Conservation (phyloP, 2,888 invertebrate genomes). For the Meliscaeva auricollis region DNA sequence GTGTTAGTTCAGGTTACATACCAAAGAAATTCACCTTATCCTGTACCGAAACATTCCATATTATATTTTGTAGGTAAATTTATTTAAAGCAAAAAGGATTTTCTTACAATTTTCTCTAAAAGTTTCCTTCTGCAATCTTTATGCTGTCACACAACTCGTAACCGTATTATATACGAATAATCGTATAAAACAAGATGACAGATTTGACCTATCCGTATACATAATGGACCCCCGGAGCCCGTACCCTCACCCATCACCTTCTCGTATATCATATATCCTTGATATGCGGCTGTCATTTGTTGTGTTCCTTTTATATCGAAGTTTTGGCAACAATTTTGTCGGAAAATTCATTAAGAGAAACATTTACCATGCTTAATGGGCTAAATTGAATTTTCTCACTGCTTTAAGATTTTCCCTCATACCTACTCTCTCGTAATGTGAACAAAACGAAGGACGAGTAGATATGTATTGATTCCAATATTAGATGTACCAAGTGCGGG, state of each 20-base stretch:
- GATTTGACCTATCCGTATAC: conserved; percentile 29
- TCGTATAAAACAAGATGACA: conserved; percentile 56
- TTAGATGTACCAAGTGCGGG: background rate
- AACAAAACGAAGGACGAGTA: background rate
- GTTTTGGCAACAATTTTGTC: conserved; percentile 47
- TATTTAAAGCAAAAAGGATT: conserved; percentile 45
- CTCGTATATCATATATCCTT: background rate
- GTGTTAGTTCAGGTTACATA: no score
- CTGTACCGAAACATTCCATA: background rate
- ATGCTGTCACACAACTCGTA: conserved; percentile 27
- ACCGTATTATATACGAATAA: conserved; percentile 33
- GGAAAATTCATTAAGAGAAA: conserved; percentile 67
- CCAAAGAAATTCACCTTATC: conserved; percentile 13
- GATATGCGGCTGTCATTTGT: background rate
- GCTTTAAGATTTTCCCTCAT: conserved; percentile 59
- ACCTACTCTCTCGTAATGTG: background rate
- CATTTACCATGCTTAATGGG: conserved; percentile 69
- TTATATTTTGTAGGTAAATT: background rate
- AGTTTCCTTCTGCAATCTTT: conserved; percentile 30
- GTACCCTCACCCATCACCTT: background rate
- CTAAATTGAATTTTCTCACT: conserved; percentile 71
- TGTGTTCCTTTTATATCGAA: background rate
- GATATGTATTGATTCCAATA: conserved; percentile 25
- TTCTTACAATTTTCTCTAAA: conserved; percentile 53
- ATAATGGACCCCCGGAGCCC: background rate